Conservation (phyloP, 2,888 invertebrate species). For the Drosophila fungiperda region DNA sequence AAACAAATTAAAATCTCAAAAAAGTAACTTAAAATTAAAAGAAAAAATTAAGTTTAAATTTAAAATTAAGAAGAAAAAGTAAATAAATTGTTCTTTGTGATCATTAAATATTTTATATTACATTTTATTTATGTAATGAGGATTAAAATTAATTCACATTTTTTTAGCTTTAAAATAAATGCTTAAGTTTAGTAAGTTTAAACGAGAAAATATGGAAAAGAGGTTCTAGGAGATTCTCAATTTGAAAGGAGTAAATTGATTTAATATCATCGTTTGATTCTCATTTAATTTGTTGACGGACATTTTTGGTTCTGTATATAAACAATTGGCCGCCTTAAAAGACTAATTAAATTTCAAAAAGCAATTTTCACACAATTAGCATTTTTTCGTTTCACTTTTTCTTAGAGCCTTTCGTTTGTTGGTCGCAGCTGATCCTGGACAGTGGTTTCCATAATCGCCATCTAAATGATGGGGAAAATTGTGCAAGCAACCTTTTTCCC, state of each 20-base stretch:
- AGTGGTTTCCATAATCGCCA: constrained; percentile 51
- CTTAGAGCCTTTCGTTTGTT: constrained; percentile 12
- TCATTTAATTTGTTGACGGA: not conserved
- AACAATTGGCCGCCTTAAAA: constrained; percentile 32
- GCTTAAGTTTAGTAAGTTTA: not conserved
- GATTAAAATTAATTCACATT: not conserved
- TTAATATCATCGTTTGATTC: not conserved
- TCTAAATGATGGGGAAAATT: constrained; percentile 55
- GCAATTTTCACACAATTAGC: constrained; percentile 55
- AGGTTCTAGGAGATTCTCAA: not conserved
- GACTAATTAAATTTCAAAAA: constrained; percentile 70
- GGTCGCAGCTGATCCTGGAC: constrained; percentile 17
- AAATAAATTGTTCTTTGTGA: not conserved
- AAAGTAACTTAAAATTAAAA: not conserved
- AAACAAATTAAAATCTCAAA: not conserved
- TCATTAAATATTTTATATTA: not conserved
- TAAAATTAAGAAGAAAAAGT: not conserved
- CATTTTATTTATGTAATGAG: not conserved
- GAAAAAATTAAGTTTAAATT: not conserved
- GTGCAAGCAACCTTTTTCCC: constrained; percentile 30
- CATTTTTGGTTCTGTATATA: constrained; percentile 9
- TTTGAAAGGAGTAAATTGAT: not conserved
- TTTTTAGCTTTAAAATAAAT: not conserved
- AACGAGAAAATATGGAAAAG: not conserved
- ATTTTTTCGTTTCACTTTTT: constrained; percentile 39